Evolutionary conservation across 2,113 vertebrate genomes (phyloP).

Genomic region (Oxyura jamaicensis): DNA sequence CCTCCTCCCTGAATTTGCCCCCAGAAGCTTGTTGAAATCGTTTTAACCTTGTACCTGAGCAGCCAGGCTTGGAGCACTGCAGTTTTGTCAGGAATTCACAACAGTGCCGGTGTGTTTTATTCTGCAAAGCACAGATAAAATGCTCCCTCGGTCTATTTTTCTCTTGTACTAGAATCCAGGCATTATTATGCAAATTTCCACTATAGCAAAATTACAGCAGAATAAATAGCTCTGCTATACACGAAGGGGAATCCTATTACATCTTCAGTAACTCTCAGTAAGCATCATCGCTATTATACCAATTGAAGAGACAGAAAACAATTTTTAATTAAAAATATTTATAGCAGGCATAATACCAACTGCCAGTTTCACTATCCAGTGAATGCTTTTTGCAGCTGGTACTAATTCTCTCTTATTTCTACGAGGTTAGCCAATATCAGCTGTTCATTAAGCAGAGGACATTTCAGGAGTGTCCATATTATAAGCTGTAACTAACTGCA

Average conservation of each 20-base stretch:
- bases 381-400: constrained; percentile 78
- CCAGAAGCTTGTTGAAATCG: neutral
- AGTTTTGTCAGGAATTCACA: neutral
- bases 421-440: constrained; percentile 76
- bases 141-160: neutral
- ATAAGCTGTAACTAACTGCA: constrained; percentile 47
- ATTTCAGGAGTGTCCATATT: constrained; percentile 67
- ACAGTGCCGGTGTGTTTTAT: neutral
- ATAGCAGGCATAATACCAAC: constrained; percentile 75
- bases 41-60: neutral
- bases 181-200: constrained; percentile 45
- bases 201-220: constrained; percentile 9
- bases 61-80: neutral
- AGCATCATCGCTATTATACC: constrained; percentile 63
- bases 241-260: constrained; percentile 57
- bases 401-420: constrained; percentile 74
- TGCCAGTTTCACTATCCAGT: constrained; percentile 68
- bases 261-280: constrained; percentile 55
- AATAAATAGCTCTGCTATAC: constrained; percentile 52
- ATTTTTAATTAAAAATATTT: constrained; percentile 84
- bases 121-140: neutral
- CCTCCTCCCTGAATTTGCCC: neutral
- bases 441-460: constrained; percentile 74
- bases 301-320: constrained; percentile 76
- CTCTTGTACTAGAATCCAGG: neutral